Conservation (phyloP, 2,797 vertebrate genomes). For the Sardinella longiceps region DNA sequence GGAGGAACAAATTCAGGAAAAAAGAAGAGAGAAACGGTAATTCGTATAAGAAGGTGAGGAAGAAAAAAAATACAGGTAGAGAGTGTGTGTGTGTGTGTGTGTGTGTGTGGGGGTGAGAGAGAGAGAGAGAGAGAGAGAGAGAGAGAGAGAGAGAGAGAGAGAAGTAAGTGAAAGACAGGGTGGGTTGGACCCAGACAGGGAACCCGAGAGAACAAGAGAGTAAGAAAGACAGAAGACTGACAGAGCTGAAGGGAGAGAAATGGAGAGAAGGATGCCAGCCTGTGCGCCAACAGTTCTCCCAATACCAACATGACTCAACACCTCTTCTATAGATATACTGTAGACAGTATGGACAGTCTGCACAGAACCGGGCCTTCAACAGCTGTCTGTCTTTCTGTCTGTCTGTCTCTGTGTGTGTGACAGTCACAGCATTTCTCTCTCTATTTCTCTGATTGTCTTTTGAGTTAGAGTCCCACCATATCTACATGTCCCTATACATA, state of each 20-base stretch:
- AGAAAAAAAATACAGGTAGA: not conserved
- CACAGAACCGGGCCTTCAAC: not conserved
- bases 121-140: not conserved
- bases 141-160: not conserved
- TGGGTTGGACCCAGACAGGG: not conserved
- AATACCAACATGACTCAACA: not conserved
- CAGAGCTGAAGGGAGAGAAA: not conserved
- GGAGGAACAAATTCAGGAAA: too few species aligned
- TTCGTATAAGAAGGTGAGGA: not conserved
- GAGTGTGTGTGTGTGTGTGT: too few species aligned
- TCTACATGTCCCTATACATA: not conserved
- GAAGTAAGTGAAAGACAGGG: not conserved
- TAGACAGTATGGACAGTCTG: not conserved
- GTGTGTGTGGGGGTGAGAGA: too few species aligned
- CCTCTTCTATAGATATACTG: not conserved
- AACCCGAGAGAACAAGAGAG: not conserved
- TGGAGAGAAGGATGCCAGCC: not conserved
- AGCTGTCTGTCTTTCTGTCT: slow-evolving; percentile 8
- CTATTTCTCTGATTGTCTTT: not conserved
- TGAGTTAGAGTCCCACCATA: not conserved
- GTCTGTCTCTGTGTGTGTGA: slow-evolving; percentile 9
- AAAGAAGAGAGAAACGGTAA: too few species aligned
- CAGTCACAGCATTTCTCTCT: slow-evolving; percentile 17
- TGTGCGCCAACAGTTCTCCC: not conserved
- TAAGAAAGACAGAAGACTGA: not conserved